A percentile compares a stretch with the other conserved stretches of the same genome.
These are phyloP conservation scores for Tenthredo mesomela DNA, from an alignment of 2,888 invertebrate species.

Conservation along the genomic window DNA sequence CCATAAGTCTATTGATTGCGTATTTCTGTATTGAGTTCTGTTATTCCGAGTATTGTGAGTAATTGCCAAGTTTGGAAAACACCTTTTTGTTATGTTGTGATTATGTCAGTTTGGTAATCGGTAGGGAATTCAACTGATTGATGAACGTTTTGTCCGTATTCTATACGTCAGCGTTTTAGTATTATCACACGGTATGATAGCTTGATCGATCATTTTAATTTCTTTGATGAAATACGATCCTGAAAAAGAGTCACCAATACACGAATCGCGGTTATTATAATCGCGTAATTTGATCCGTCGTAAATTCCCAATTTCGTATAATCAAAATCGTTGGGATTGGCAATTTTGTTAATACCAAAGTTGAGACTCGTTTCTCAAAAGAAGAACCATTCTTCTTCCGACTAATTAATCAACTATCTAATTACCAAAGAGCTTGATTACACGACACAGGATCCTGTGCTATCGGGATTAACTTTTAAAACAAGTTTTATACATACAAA, in stretches of 20 bases:
- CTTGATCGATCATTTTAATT: conserved; percentile 49
- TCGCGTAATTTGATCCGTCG: conserved; percentile 34
- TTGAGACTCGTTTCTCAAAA: background rate
- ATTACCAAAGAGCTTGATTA: conserved; percentile 11
- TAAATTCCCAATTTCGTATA: background rate
- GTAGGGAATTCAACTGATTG: background rate
- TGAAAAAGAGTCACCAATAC: background rate
- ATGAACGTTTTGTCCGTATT: conserved; percentile 14
- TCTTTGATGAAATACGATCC: conserved; percentile 46
- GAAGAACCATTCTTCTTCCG: background rate
- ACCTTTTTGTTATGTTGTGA: background rate
- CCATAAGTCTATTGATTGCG: background rate
- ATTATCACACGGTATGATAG: background rate
- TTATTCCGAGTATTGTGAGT: background rate
- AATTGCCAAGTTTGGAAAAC: background rate
- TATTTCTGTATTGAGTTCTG: background rate
- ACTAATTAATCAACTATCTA: conserved; percentile 10
- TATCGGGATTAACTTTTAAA: background rate
- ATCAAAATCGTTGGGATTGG: background rate
- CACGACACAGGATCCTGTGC: background rate
- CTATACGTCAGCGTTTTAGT: background rate
- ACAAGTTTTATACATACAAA: background rate
- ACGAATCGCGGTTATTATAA: conserved; percentile 30
- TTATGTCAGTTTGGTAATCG: background rate
- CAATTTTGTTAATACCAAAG: background rate